Evolutionary conservation across 2,797 vertebrate genomes (phyloP), one percentile per base, ranked within the genome.

Genomic region (Meda fulgida): DNA sequence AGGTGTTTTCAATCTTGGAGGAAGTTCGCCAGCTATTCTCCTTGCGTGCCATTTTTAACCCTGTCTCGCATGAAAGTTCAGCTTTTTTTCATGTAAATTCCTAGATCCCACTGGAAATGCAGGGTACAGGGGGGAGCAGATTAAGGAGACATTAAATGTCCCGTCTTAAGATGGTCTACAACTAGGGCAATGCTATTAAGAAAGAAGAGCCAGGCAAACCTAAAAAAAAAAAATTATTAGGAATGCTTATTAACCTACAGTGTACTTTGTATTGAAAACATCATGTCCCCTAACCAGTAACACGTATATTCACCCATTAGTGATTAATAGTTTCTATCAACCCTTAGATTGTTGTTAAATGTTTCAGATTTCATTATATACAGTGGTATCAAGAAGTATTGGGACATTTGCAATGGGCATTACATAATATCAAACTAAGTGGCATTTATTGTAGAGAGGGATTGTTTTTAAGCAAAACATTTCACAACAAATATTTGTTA

Each of bases 1-100:
- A 96, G 95, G 94, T 96, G 94, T 94, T 96, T 95, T 92, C 92
- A 95, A 95, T 96, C 93, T 94, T 89, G 55, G 92, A 94, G 92
- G 92, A 93, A 82, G 92, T 92, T 91, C 93, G 92, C 93, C 92
- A 93, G 93, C 90, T 91, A 87, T 89, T 90, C 87, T 85, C 91
- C 92, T 92, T 93, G 75, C 60, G 36, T 84, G 79, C 70, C 40
- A 18, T 38, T 77, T 80, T 77, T 71, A 80, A 86, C 84, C 53
- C 70, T 18, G 65, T 38, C 36, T 85, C 65, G 9, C 80, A 82
- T 72, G 40, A 73, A 63, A 55, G 58, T 85, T 75, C 71, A 67
- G 67, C n/a, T 26, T 5, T 38, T n/a, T 38, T 84, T 81, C 43
- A 66, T 55, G 38, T 78, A 36, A 79, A 80, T 69, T 5, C 40